These are phyloP conservation scores for Horisme vitalbata DNA, from an alignment of 2,888 invertebrate species.

Conservation along the genomic window DNA sequence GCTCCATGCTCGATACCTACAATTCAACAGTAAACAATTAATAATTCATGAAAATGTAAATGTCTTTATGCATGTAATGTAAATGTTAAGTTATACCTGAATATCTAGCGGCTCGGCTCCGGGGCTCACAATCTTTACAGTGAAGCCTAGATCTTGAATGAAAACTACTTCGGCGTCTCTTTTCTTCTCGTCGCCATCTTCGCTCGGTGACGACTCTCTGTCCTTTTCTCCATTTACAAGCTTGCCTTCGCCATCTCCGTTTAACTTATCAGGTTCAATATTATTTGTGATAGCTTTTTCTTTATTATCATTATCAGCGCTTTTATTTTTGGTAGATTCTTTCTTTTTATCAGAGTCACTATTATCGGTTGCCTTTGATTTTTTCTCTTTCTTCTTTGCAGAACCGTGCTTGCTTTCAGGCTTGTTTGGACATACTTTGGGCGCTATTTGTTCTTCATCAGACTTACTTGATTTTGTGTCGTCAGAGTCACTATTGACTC, in stretches of 20 bases:
- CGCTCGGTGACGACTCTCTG: conserved; percentile 72
- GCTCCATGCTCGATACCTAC: conserved; percentile 97
- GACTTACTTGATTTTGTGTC: conserved; percentile 69
- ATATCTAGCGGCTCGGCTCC: conserved; percentile 96
- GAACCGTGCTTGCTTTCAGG: conserved; percentile 51
- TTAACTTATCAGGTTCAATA: conserved; percentile 53
- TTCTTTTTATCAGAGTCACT: conserved; percentile 61
- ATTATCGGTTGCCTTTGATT: conserved; percentile 55
- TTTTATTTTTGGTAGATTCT: conserved; percentile 48
- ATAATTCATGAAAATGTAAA: conserved; percentile 28
- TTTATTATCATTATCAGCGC: conserved; percentile 49
- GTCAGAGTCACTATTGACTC: conserved; percentile 69
- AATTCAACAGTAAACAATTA: conserved; percentile 25
- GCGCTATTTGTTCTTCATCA: conserved; percentile 55
- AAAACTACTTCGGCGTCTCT: conserved; percentile 91
- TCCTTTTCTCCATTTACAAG: conserved; percentile 70
- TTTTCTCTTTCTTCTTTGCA: conserved; percentile 69
- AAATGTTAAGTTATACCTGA: conserved; percentile 83
- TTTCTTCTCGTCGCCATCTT: conserved; percentile 82
- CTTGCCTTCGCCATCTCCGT: conserved; percentile 62
- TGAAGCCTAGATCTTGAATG: conserved; percentile 95
- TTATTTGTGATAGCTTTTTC: conserved; percentile 45
- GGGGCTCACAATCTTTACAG: conserved; percentile 96
- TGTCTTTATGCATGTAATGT: conserved; percentile 21
- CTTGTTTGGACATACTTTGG: conserved; percentile 51